Base-by-base conservation (phyloP, 2,113 vertebrate species). In the Cottus gobio region DNA sequence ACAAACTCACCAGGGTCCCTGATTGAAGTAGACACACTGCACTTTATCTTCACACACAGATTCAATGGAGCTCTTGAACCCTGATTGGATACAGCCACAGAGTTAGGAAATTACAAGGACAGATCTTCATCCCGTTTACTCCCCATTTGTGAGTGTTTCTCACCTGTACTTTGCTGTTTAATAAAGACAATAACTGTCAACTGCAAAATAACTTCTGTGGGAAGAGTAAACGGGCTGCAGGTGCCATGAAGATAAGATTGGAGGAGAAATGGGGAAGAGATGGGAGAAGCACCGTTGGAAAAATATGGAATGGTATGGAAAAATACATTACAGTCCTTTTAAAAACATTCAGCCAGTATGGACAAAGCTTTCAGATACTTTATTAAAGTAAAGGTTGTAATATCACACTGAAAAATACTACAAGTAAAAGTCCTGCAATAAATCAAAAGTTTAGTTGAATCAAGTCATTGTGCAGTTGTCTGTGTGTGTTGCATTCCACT, bases 231-330 rank as follows among this genome's bases (percentile, higher is more conserved):
- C 96, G 96, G 6, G 44, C 65, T 52, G 96, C 96, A 0, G 97
- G 96, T 63, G 96, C 96, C 96, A 97, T 96, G 92, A 96, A 96
- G 77, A 96, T 75, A 67, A 97, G 95, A 89, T 96, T 96, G 93
- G 0, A 37, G 79, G 34, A 82, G 67, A 90, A 36, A 75, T 13
- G 5, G 60, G 58, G 30, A 50, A 63, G 30, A 52, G 9, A 36
- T n/a, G 42, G 28, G 44, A 34, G 36, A 42, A 37, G 34, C 37
- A 26, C n/a, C 24, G 37, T 42, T n/a, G n/a, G n/a, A n/a, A n/a
- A n/a, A n/a, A n/a, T n/a, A n/a, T n/a, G n/a, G n/a, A n/a, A n/a
- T n/a, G n/a, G n/a, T n/a, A n/a, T n/a, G n/a, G n/a, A n/a, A 37
- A 18, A 52, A 20, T 6, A 50, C 26, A 58, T 61, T n/a, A 15